Evolutionary conservation across 1,140 invertebrate species (phyloP).

Genomic region (Gonioctena quinquepunctata): DNA sequence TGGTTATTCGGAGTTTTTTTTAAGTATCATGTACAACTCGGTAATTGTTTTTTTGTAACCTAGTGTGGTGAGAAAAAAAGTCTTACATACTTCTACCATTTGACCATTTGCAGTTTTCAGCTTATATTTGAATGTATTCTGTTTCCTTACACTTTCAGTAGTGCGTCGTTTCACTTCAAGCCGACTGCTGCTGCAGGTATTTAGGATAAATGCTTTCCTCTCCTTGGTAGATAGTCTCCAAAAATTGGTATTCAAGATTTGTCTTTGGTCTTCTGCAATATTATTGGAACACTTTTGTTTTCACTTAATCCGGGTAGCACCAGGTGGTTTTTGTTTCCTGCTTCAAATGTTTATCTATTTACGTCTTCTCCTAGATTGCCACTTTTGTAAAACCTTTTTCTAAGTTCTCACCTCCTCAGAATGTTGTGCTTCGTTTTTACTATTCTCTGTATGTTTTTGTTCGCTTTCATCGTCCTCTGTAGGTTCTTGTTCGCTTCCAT

Average conservation of each 20-base stretch:
- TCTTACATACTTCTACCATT: too few species aligned
- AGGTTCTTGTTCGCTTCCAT: background rate
- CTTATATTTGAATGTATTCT: too few species aligned
- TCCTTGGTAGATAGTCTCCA: background rate
- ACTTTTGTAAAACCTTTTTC: too few species aligned
- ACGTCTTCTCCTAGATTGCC: background rate
- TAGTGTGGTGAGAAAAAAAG: background rate
- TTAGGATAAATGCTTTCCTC: background rate
- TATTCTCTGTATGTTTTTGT: background rate
- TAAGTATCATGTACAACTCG: too few species aligned
- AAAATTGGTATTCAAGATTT: background rate
- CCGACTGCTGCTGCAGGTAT: background rate
- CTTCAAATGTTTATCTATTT: background rate
- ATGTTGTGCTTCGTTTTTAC: background rate
- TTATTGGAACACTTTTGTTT: background rate
- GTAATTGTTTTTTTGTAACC: background rate
- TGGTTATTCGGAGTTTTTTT: too few species aligned
- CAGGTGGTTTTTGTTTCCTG: background rate
- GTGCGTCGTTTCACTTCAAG: background rate
- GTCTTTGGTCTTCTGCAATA: background rate
- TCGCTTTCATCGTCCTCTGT: background rate
- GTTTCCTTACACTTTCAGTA: background rate
- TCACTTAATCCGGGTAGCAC: too few species aligned
- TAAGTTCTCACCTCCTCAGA: background rate
- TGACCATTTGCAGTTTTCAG: background rate